These are phyloP conservation scores for Addax nasomaculatus DNA, from an alignment of 2,113 vertebrate species.

Conservation along the genomic window DNA sequence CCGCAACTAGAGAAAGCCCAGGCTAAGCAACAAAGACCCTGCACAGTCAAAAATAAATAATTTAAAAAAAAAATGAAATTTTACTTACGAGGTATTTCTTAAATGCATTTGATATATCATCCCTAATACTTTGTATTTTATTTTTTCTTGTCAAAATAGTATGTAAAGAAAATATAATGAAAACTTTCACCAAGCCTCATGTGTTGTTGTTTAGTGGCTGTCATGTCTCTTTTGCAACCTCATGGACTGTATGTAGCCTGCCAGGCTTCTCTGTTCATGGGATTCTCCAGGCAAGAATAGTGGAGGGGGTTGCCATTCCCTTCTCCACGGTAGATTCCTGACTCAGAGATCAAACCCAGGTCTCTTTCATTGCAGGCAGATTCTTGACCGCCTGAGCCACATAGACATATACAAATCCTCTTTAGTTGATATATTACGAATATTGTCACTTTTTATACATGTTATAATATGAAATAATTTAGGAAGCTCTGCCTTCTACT, in stretches of 20 bases:
- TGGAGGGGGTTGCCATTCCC: background rate
- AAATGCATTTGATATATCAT: background rate
- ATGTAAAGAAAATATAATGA: background rate
- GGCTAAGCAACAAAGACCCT: background rate
- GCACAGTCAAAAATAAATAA: background rate
- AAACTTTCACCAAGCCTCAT: background rate
- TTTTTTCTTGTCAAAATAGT: background rate
- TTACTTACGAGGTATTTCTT: background rate
- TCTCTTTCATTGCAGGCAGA: background rate
- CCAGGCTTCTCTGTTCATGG: background rate
- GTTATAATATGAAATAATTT: background rate
- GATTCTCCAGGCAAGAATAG: background rate
- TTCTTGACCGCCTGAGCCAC: background rate
- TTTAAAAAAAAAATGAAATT: background rate
- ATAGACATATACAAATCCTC: background rate
- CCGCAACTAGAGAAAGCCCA: background rate
- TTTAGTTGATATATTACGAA: background rate
- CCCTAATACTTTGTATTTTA: background rate
- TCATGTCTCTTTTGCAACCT: background rate
- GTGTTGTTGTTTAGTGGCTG: background rate
- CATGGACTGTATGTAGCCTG: background rate
- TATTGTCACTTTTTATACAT: background rate
- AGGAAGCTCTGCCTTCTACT: background rate
- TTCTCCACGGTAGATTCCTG: background rate
- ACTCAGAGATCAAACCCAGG: background rate